A percentile compares a stretch with the other conserved stretches of the same genome.
Conservation (phyloP, 2,113 vertebrate genomes). For the Hippocampus mohnikei region DNA sequence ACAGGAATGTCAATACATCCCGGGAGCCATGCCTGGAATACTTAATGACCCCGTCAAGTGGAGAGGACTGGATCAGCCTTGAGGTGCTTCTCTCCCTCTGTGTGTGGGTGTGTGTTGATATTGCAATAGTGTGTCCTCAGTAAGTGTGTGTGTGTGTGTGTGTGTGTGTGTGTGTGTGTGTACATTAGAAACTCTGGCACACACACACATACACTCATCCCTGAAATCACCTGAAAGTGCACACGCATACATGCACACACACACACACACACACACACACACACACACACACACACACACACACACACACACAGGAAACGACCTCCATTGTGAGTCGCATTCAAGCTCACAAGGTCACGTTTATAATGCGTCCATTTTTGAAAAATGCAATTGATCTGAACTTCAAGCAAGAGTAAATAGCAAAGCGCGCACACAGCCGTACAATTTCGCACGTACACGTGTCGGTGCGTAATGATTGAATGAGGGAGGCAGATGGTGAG, state of each 20-base stretch:
- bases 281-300: not conserved
- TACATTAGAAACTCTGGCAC: slow-evolving; percentile 14
- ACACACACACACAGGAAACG: not conserved
- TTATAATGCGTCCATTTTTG: slow-evolving; percentile 31
- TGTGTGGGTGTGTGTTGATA: slow-evolving; percentile 23
- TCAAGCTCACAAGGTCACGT: slow-evolving; percentile 51
- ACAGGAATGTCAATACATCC: slow-evolving; percentile 65
- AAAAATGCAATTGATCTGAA: slow-evolving; percentile 34
- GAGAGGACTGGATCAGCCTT: slow-evolving; percentile 40
- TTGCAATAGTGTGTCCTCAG: slow-evolving; percentile 8
- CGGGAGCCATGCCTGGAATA: slow-evolving; percentile 58
- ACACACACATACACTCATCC: not conserved
- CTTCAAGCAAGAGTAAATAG: slow-evolving; percentile 19
- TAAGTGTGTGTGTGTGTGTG: slow-evolving; percentile 22
- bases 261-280: not conserved
- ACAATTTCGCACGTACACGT: slow-evolving; percentile 29
- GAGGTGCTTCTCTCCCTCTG: slow-evolving; percentile 30
- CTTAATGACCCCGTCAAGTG: slow-evolving; percentile 51
- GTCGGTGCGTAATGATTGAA: slow-evolving; percentile 47
- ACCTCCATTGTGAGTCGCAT: slow-evolving; percentile 15
- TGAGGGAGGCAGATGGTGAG: slow-evolving; percentile 66
- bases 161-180: slow-evolving; percentile 1
- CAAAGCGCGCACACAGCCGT: slow-evolving; percentile 1
- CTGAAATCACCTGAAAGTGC: not conserved
- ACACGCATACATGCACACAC: slow-evolving; percentile 9